Conservation (phyloP, 2,888 invertebrate species). For the Achlya flavicornis region DNA sequence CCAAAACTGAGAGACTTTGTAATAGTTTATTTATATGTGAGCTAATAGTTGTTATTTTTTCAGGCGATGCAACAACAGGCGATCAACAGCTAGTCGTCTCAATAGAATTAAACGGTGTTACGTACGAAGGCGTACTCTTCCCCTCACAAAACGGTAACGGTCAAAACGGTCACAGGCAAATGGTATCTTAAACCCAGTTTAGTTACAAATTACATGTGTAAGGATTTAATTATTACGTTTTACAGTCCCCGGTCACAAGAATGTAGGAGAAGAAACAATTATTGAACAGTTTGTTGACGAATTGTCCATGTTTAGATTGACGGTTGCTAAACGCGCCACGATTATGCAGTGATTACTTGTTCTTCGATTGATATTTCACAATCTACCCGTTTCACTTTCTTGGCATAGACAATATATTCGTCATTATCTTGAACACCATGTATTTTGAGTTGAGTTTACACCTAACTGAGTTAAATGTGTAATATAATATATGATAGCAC, state of each 20-base stretch:
- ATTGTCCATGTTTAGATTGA: conserved; percentile 40
- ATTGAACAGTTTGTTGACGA: conserved; percentile 32
- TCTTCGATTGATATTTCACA: conserved; percentile 1
- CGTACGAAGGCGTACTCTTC: conserved; percentile 97
- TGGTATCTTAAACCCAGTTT: conserved; percentile 66
- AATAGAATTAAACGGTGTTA: conserved; percentile 97
- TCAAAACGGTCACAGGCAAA: conserved; percentile 73
- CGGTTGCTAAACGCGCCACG: not conserved
- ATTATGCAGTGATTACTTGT: not conserved
- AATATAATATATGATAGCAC: conserved; percentile 13
- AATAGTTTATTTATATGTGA: too few species aligned
- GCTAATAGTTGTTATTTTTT: conserved; percentile 41
- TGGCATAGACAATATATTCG: not conserved
- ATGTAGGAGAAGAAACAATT: conserved; percentile 1
- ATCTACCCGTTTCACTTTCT: conserved; percentile 1
- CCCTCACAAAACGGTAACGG: conserved; percentile 71
- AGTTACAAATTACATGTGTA: conserved; percentile 17
- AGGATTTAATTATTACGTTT: conserved; percentile 19
- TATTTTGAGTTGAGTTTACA: not conserved
- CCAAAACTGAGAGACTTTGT: too few species aligned
- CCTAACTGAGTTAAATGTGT: conserved; percentile 9
- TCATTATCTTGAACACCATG: not conserved
- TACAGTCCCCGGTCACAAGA: conserved; percentile 23
- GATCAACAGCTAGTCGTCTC: conserved; percentile 96
- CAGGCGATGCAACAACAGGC: conserved; percentile 92